Conservation (phyloP, 2,797 vertebrate genomes). For the Strix occidentalis region DNA sequence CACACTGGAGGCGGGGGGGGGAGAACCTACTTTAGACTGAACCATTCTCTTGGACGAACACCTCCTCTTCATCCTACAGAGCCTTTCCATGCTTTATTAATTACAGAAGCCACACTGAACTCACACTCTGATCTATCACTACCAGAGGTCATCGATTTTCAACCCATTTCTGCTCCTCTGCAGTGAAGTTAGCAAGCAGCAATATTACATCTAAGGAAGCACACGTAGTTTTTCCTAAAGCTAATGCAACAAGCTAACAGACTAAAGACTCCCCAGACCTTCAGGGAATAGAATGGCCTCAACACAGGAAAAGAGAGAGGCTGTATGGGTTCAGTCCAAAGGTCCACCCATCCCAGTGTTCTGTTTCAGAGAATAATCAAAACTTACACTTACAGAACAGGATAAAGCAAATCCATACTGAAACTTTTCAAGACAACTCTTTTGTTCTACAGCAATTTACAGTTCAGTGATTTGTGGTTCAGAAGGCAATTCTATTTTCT, state of each 20-base stretch:
- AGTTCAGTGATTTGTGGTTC: background rate
- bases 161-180: background rate
- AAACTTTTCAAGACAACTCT: background rate
- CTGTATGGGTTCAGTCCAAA: background rate
- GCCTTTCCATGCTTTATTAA: background rate
- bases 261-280: background rate
- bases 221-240: background rate
- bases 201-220: background rate
- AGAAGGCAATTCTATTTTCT: background rate
- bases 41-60: background rate
- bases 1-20: too few species aligned
- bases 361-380: background rate
- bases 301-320: background rate
- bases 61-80: background rate
- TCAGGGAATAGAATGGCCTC: background rate
- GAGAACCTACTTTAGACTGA: background rate
- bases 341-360: background rate
- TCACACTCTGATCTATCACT: background rate
- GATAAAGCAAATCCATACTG: background rate
- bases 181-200: background rate
- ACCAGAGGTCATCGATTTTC: background rate
- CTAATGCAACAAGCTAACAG: background rate
- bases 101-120: background rate
- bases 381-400: background rate
- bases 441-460: background rate